Conservation (phyloP, 2,797 vertebrate species). For the Parambassis ranga region DNA sequence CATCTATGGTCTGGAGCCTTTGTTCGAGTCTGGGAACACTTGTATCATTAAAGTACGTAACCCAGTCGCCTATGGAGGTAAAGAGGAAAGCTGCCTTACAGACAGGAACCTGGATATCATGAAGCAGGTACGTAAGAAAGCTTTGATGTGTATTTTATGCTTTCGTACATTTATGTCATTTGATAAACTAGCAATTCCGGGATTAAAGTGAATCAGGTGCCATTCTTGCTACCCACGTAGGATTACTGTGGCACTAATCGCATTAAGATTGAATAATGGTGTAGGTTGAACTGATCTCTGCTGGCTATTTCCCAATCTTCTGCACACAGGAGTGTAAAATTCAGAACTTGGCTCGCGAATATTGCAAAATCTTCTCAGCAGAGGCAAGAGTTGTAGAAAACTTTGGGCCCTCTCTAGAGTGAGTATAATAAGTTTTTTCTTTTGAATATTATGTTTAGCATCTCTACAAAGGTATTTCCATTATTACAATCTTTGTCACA, state of each 20-base stretch:
- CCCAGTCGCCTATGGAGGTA: conserved; percentile 87
- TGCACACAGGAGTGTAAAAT: conserved; percentile 88
- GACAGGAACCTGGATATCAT: conserved; percentile 90
- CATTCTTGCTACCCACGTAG: conserved; percentile 20
- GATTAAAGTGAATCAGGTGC: not conserved
- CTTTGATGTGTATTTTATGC: not conserved
- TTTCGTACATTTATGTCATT: not conserved
- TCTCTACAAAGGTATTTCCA: not conserved
- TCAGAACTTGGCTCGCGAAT: conserved; percentile 94
- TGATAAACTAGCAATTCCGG: not conserved
- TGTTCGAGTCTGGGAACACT: conserved; percentile 91
- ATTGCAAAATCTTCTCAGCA: conserved; percentile 94
- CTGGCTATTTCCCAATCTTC: conserved; percentile 42
- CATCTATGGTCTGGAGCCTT: conserved; percentile 92
- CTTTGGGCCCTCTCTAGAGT: conserved; percentile 90
- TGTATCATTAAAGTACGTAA: conserved; percentile 89
- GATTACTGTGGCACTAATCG: conserved; percentile 40
- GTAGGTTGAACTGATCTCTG: conserved; percentile 17
- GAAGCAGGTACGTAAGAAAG: conserved; percentile 82
- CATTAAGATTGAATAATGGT: conserved; percentile 11
- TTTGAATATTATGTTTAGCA: not conserved
- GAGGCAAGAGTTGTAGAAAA: conserved; percentile 84
- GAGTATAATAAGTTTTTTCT: conserved; percentile 66
- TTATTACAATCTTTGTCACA: not conserved
- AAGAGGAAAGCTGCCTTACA: conserved; percentile 85